Percentiles rank a stretch among this genome's conserved stretches.
Conservation (phyloP, 2,797 vertebrate species). For the Nannoperca australis region DNA sequence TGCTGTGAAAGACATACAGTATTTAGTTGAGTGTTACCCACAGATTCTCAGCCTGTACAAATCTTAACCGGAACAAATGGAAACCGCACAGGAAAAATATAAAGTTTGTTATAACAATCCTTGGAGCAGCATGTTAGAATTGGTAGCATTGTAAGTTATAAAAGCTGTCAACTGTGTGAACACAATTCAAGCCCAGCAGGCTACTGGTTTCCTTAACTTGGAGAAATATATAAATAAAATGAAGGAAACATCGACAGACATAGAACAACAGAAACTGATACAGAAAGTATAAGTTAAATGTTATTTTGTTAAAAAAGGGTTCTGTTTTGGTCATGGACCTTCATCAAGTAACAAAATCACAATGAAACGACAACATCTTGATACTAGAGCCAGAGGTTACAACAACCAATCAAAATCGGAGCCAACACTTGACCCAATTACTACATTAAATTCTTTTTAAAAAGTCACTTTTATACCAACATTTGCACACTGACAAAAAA, state of each 20-base stretch:
- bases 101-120: slow-evolving; percentile 32
- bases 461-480: too few relatives aligned
- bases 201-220: neutral
- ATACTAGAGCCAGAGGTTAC: neutral
- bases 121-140: slow-evolving; percentile 18
- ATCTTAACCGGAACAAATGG: slow-evolving; percentile 9
- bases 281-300: neutral
- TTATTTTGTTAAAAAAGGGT: neutral
- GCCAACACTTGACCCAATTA: too few relatives aligned
- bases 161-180: slow-evolving; percentile 18
- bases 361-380: neutral
- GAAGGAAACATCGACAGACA: slow-evolving; percentile 4
- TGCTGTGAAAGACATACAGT: slow-evolving; percentile 56
- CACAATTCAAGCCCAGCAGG: slow-evolving; percentile 36
- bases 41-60: slow-evolving; percentile 23
- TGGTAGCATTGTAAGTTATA: neutral
- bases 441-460: too few relatives aligned
- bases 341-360: neutral
- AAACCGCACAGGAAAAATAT: slow-evolving; percentile 14
- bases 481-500: neutral
- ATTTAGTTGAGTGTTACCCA: slow-evolving; percentile 50
- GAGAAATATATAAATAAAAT: slow-evolving; percentile 2
- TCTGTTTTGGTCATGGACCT: neutral
- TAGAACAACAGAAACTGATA: neutral
- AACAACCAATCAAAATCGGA: neutral